A percentile compares a stretch with the other conserved stretches of the same genome.
These are phyloP conservation scores for Hyles euphorbiae DNA, from an alignment of 1,140 invertebrate species.

Conservation along the genomic window DNA sequence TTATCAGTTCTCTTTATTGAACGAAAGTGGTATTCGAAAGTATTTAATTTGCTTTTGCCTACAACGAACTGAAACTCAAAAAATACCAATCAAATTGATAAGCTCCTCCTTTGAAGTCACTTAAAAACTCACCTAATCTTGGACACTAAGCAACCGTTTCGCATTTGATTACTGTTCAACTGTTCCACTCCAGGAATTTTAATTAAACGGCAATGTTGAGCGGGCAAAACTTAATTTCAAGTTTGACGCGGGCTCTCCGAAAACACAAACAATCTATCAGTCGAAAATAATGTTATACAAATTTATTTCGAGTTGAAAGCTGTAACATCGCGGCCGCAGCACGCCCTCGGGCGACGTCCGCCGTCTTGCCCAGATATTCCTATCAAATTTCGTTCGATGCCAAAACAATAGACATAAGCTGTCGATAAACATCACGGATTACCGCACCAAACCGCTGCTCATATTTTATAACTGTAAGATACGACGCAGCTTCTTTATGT, in stretches of 20 bases:
- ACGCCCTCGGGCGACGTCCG: background rate
- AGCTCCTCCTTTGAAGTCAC: no score
- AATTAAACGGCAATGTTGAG: slow-evolving; percentile 17
- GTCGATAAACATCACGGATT: slow-evolving; percentile 5
- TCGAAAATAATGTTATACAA: slow-evolving; percentile 9
- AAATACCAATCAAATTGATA: no score
- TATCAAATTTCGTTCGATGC: slow-evolving; percentile 7
- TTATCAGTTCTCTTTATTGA: no score
- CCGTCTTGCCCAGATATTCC: slow-evolving; percentile 6
- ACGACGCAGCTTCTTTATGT: no score
- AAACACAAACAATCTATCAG: slow-evolving; percentile 20
- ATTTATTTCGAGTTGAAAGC: slow-evolving; percentile 7
- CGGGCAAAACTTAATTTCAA: slow-evolving; percentile 15
- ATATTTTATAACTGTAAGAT: no score
- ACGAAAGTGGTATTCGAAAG: no score
- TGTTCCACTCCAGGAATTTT: slow-evolving; percentile 9
- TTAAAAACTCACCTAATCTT: no score
- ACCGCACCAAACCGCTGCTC: background rate
- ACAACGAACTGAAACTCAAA: no score
- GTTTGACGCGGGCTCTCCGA: slow-evolving; percentile 17
- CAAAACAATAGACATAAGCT: slow-evolving; percentile 5
- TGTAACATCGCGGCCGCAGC: slow-evolving; percentile 1
- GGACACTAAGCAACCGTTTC: no score
- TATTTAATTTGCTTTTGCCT: no score
- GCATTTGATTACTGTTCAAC: no score